phyloP scores from a whole-genome alignment of 2,797 vertebrate genomes.

The Spheniscus humboldti region DNA sequence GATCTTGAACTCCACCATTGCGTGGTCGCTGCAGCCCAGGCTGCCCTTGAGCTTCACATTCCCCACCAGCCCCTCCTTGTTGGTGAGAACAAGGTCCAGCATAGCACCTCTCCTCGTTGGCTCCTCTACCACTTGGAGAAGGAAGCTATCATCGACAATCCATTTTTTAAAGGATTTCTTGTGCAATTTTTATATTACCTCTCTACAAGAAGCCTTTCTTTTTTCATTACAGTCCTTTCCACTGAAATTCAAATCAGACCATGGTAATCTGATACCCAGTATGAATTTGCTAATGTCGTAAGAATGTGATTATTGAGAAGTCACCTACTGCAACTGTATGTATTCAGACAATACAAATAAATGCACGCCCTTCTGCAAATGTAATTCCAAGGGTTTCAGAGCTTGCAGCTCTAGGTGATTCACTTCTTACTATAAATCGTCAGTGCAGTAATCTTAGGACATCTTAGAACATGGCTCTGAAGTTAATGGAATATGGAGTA shows the following conservation, averaged over 20 bases:
- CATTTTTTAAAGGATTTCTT: neutral
- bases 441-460: neutral
- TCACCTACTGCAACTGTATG: neutral
- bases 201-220: neutral
- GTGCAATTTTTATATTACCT: neutral
- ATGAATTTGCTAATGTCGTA: neutral
- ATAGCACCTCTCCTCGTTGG: too few species aligned
- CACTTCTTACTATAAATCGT: neutral
- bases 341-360: neutral
- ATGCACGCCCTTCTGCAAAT: neutral
- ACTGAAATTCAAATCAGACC: neutral
- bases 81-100: too few species aligned
- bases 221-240: neutral
- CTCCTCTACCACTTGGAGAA: too few species aligned
- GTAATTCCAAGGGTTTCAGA: neutral
- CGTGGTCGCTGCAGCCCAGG: too few species aligned
- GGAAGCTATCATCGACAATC: too few species aligned
- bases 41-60: too few species aligned
- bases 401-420: neutral
- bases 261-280: neutral
- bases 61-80: too few species aligned
- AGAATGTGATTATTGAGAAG: neutral
- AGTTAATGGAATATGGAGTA: slow-evolving; percentile 29
- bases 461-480: neutral
- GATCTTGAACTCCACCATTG: too few species aligned